A percentile compares a stretch with the other conserved stretches of the same genome.
Conservation (phyloP, 2,113 vertebrate species). For the Pontoporia blainvillei region DNA sequence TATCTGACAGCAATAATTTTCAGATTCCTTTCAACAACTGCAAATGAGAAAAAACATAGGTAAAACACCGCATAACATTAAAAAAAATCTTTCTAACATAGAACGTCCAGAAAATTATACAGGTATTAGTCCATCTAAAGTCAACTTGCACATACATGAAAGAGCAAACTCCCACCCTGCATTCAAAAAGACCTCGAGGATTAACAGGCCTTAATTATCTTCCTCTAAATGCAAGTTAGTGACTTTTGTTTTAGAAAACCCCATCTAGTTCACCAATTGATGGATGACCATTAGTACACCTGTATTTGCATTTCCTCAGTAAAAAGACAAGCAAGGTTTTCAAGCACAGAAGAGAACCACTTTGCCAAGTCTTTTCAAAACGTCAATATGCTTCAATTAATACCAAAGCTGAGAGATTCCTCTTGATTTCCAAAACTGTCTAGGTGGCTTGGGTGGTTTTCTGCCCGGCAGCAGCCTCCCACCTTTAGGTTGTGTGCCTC, state of each 20-base stretch:
- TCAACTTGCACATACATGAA: background rate
- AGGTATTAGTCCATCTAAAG: slow-evolving; percentile 52
- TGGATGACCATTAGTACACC: slow-evolving; percentile 70
- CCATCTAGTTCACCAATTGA: slow-evolving; percentile 45
- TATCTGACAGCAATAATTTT: background rate
- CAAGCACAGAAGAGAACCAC: slow-evolving; percentile 41
- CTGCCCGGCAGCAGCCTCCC: slow-evolving; percentile 77
- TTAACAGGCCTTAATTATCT: slow-evolving; percentile 36
- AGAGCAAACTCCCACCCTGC: slow-evolving; percentile 34
- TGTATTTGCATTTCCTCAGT: slow-evolving; percentile 62
- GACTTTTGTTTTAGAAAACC: slow-evolving; percentile 54
- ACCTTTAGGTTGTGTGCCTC: slow-evolving; percentile 83
- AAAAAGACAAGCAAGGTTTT: slow-evolving; percentile 54
- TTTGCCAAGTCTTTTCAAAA: slow-evolving; percentile 70
- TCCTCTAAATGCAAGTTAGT: slow-evolving; percentile 58
- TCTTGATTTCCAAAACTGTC: slow-evolving; percentile 75
- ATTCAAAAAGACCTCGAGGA: slow-evolving; percentile 44
- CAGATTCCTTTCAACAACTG: slow-evolving; percentile 58
- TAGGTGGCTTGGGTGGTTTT: slow-evolving; percentile 77
- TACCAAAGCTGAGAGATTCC: slow-evolving; percentile 62
- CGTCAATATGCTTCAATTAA: slow-evolving; percentile 68
- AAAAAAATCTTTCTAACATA: slow-evolving; percentile 43
- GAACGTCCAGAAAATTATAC: slow-evolving; percentile 28
- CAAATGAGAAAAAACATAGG: background rate
- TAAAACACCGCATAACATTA: slow-evolving; percentile 40